phyloP scores from a whole-genome alignment of 2,888 invertebrate species.

The Syrphus vitripennis region DNA sequence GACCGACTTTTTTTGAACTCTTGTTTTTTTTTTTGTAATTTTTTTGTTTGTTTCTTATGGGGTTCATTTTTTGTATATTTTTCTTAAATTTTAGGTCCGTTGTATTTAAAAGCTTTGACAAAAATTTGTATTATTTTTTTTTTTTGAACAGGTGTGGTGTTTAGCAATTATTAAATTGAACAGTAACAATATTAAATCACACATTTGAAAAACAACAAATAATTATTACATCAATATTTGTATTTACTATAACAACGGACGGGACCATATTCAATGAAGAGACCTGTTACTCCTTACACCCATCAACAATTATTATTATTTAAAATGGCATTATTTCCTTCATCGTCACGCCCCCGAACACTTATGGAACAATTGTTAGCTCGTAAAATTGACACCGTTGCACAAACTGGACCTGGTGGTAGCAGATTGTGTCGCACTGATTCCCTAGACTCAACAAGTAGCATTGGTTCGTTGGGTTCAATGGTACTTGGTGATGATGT shows the following conservation, averaged over 20 bases:
- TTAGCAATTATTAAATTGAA: neutral
- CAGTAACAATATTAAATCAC: neutral
- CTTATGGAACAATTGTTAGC: constrained; percentile 91
- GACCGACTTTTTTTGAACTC: no score
- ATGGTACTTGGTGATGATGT: constrained; percentile 85
- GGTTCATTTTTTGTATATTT: no score
- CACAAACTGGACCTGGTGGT: constrained; percentile 80
- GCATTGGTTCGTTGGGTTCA: constrained; percentile 86
- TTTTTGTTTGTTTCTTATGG: no score
- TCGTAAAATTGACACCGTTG: constrained; percentile 90
- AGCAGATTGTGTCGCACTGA: constrained; percentile 86
- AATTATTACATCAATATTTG: neutral
- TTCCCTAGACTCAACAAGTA: constrained; percentile 89
- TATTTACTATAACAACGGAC: neutral
- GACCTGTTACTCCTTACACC: neutral
- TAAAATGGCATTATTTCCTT: constrained; percentile 81
- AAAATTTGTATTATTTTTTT: no score
- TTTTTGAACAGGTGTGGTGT: neutral
- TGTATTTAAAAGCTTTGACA: no score
- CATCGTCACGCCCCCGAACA: constrained; percentile 86
- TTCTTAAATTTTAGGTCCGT: no score
- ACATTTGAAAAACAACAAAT: neutral
- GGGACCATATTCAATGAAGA: neutral
- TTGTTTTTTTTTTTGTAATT: no score
- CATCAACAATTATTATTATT: neutral